Percentiles rank a stretch among this genome's conserved stretches.
Conservation (phyloP, 2,797 vertebrate genomes). For the Basileuterus tristriatus region DNA sequence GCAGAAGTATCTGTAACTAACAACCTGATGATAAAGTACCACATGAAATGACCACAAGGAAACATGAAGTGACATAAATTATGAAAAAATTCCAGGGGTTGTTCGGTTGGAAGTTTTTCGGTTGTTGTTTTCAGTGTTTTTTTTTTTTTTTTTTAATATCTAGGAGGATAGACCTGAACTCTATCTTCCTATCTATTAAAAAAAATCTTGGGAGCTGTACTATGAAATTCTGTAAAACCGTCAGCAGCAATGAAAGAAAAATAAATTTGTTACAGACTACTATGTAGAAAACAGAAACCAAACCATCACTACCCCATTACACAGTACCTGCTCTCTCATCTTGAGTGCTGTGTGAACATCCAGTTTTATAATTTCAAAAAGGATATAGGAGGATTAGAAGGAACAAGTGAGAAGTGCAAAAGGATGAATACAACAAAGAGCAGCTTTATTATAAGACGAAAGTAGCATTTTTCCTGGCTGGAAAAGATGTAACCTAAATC, state of each 20-base stretch:
- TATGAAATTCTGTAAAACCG: neutral
- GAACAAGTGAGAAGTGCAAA: neutral
- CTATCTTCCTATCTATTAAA: too few relatives aligned
- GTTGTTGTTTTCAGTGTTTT: neutral
- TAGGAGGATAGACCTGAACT: neutral
- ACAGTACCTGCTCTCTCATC: neutral
- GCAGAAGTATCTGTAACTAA: neutral
- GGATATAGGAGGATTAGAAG: neutral
- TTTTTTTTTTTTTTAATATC: neutral
- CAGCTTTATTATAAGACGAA: neutral
- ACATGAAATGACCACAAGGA: neutral
- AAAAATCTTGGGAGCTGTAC: neutral
- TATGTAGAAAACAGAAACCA: neutral
- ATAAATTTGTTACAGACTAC: neutral
- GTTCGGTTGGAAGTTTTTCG: accelerated
- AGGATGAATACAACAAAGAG: neutral
- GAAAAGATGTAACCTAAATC: neutral
- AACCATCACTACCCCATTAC: neutral
- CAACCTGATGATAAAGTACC: neutral
- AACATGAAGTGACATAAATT: neutral
- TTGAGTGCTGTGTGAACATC: neutral
- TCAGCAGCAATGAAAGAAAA: neutral
- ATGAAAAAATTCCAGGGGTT: neutral
- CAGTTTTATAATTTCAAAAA: neutral
- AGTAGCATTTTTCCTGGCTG: neutral